Conservation (phyloP, 2,797 vertebrate genomes). For the Melanotaenia maccullochi region DNA sequence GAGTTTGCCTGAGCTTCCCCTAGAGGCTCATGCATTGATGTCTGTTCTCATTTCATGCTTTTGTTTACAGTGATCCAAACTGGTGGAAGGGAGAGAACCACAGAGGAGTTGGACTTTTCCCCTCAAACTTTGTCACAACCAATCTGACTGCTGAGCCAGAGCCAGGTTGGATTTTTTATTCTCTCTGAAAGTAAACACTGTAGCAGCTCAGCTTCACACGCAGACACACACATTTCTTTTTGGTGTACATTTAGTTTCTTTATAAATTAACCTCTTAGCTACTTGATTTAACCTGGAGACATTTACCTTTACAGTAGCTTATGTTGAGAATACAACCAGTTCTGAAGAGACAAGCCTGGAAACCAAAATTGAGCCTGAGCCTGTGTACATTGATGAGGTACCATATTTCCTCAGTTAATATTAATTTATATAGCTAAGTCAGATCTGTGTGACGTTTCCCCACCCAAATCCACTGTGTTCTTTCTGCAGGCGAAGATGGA, state of each 20-base stretch:
- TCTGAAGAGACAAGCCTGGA: slow-evolving; percentile 84
- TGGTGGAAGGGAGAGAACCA: slow-evolving; percentile 99
- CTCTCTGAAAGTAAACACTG: background rate
- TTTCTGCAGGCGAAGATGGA: slow-evolving; percentile 92
- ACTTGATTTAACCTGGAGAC: background rate
- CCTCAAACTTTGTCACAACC: slow-evolving; percentile 96
- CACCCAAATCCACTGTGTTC: background rate
- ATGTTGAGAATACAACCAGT: slow-evolving; percentile 80
- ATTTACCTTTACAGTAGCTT: slow-evolving; percentile 52
- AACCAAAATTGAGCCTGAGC: slow-evolving; percentile 88
- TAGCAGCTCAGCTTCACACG: background rate
- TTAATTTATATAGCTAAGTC: background rate
- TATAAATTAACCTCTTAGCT: background rate
- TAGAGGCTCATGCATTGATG: background rate
- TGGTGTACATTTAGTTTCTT: background rate
- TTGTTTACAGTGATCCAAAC: slow-evolving; percentile 90
- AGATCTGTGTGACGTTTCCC: background rate
- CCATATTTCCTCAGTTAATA: background rate
- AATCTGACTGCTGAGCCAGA: slow-evolving; percentile 91
- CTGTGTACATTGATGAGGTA: slow-evolving; percentile 96
- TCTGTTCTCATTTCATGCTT: slow-evolving; percentile 1
- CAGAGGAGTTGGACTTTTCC: slow-evolving; percentile 94
- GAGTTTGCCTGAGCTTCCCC: background rate
- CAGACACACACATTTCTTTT: background rate
- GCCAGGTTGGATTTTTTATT: slow-evolving; percentile 79